These are phyloP conservation scores for Callyntrura sp. DNA, from an alignment of 2,888 invertebrate genomes.

Conservation along the genomic window DNA sequence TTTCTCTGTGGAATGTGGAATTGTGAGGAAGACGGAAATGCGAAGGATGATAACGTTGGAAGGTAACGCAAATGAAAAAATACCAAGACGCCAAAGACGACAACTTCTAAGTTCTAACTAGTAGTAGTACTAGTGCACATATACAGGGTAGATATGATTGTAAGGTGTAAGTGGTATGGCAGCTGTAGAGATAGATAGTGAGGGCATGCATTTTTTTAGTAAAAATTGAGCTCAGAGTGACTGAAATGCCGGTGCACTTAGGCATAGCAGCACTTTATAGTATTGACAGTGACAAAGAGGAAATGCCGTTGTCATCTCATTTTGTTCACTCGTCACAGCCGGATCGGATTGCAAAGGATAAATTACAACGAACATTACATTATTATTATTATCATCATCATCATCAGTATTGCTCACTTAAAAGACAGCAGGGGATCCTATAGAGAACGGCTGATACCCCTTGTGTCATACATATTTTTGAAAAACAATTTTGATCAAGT, in stretches of 20 bases:
- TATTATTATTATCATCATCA: not conserved
- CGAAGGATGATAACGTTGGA: not conserved
- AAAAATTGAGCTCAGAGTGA: not conserved
- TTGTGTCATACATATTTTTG: not conserved
- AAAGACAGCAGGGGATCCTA: not conserved
- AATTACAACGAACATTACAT: constrained; percentile 4
- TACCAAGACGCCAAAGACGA: no score
- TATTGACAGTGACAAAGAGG: constrained; percentile 22
- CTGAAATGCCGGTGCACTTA: not conserved
- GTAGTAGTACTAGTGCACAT: no score
- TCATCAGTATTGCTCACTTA: not conserved
- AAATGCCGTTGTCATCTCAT: constrained; percentile 21
- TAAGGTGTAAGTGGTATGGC: no score
- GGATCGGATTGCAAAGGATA: not conserved
- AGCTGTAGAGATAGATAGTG: not conserved
- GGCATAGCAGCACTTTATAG: not conserved
- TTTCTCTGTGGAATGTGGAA: not conserved
- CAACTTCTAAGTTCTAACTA: no score
- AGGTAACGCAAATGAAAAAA: not conserved
- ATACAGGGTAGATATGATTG: no score
- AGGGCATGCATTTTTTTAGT: not conserved
- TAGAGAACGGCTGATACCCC: not conserved
- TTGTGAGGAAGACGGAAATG: constrained; percentile 26
- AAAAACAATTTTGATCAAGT: no score
- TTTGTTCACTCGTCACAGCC: not conserved